Percentiles rank a stretch among this genome's conserved stretches.
phyloP scores from a whole-genome alignment of 92 coral and sea anemone species.

The Pocillopora grandis region DNA sequence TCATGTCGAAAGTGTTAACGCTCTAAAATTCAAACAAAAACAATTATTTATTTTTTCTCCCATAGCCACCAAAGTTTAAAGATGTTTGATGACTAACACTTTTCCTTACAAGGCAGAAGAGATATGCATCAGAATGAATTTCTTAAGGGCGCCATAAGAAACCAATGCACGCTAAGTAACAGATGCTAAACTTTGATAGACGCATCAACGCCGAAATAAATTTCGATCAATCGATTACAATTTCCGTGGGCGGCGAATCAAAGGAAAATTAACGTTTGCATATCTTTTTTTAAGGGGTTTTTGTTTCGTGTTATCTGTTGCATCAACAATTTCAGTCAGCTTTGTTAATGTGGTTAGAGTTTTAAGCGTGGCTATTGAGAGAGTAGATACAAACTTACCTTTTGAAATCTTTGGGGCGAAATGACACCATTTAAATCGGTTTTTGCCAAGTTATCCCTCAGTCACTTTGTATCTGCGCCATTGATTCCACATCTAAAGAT shows the following conservation, averaged over 20 bases:
- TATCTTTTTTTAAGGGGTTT: no score
- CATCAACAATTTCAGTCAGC: neutral
- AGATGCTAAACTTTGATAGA: slow-evolving; percentile 15
- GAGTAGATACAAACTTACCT: neutral
- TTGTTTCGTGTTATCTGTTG: neutral
- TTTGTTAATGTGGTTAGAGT: neutral
- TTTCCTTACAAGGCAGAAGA: neutral
- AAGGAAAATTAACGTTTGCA: neutral
- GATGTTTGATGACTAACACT: neutral
- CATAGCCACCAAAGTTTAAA: neutral
- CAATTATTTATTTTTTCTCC: neutral
- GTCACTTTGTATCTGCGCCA: no score
- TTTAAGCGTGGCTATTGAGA: neutral
- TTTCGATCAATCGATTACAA: neutral
- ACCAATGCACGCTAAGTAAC: neutral
- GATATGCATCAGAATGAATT: neutral
- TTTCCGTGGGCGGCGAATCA: neutral
- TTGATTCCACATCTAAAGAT: neutral
- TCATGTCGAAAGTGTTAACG: neutral
- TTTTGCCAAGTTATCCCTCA: neutral
- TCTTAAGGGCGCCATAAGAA: neutral
- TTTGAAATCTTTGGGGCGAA: neutral
- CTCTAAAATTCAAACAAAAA: neutral
- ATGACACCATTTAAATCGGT: neutral
- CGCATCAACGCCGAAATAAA: neutral